Base-by-base conservation (phyloP, 1,140 invertebrate species). In the Phortica variegata region DNA sequence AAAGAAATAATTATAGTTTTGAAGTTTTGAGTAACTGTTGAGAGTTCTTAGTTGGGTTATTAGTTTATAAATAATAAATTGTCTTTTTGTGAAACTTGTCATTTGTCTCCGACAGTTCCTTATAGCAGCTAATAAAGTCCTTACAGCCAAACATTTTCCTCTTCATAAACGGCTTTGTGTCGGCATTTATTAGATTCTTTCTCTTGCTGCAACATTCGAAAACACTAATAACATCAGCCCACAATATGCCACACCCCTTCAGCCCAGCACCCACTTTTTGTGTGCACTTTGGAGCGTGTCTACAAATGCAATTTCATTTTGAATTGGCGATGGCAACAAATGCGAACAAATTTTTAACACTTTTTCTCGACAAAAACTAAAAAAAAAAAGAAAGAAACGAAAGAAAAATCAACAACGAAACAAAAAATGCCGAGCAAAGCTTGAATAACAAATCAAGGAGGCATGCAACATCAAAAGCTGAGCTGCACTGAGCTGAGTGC, bases 401-500 rank as follows among this genome's bases (percentile, higher is more conserved):
- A n/a, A 16, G 9, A 21, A n/a, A 47, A 33, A 20, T 37, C 41
- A 45, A 49, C 17, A n/a, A 15, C 41, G 16, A 50, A 42, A 26
- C 18, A 18, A 20, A 48, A 43, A 45, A 42, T 33, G 46, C 34
- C 20, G 26, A 34, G 34, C 3, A 20, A 65, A 65, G 63, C 62
- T 66, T 65, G 62, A 62, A 65, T 62, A 65, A 66, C 62, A 65
- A 65, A 65, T 65, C 59, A n/a, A n/a, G n/a, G n/a, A n/a, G n/a
- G n/a, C n/a, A n/a, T n/a, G n/a, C n/a, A n/a, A n/a, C n/a, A n/a
- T n/a, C n/a, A n/a, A n/a, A n/a, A n/a, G n/a, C n/a, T n/a, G n/a
- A n/a, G 62, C 56, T 59, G 59, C 59, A 56, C 66, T 61, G 66
- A 65, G 62, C 62, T 65, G 62, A 65, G 66, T 66, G 61, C 62